phyloP scores from a whole-genome alignment of 2,888 invertebrate genomes.

The Tubulanus polymorphus region DNA sequence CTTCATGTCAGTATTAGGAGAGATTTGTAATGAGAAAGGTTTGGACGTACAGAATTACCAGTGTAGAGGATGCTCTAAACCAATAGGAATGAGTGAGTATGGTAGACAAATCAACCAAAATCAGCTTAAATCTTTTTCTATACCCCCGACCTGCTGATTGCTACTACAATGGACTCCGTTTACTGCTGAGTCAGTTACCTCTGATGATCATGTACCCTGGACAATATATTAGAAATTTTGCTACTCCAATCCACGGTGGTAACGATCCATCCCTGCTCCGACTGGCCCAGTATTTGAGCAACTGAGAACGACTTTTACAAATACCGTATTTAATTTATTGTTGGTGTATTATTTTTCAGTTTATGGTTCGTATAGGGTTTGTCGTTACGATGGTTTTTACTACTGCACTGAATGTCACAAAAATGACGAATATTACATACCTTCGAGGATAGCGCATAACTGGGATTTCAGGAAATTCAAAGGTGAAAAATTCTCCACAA shows the following conservation, averaged over 20 bases:
- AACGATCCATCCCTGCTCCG: too few relatives aligned
- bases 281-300: too few relatives aligned
- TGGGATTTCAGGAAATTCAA: conserved; percentile 73
- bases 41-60: conserved; percentile 82
- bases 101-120: not conserved
- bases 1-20: conserved; percentile 29
- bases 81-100: conserved; percentile 47
- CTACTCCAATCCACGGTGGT: too few relatives aligned
- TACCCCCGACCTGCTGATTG: too few relatives aligned
- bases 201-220: too few relatives aligned
- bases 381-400: conserved; percentile 82
- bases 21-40: conserved; percentile 65
- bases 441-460: conserved; percentile 84
- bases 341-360: conserved; percentile 36
- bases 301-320: too few relatives aligned
- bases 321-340: too few relatives aligned
- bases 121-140: not conserved
- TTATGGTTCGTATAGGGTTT: conserved; percentile 62
- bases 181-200: too few relatives aligned
- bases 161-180: too few relatives aligned
- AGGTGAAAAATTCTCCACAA: conserved; percentile 34
- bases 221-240: too few relatives aligned
- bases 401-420: conserved; percentile 88
- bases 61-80: conserved; percentile 66
- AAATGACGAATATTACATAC: conserved; percentile 73